Evolutionary conservation across 2,113 vertebrate genomes (phyloP), one percentile per base, ranked within the genome.

Genomic region (Melierax canorus): DNA sequence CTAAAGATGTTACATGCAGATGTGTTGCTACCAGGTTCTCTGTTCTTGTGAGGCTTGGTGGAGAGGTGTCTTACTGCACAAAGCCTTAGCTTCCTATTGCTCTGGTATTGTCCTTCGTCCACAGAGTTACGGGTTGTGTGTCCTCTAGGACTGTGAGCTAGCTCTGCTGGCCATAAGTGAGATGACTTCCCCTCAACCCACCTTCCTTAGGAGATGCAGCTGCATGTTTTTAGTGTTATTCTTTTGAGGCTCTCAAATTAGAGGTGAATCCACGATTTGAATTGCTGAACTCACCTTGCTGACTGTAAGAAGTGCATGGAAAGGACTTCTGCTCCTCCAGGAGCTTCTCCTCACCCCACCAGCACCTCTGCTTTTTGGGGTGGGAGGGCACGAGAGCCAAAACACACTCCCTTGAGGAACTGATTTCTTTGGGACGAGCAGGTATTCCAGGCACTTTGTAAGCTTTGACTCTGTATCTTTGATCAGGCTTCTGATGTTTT

Each of bases 111-210:
- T 53, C 74, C 82, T 92, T 85, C 48, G 24, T 72, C 58, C 30
- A 15, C 1, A 0, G 62, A 34, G 15, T 63, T 60, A 36, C 0
- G 45, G n/a, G 3, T 29, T 85, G 23, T 63, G 48, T 81, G 32
- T 59, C 34, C 74, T 80, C 24, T 50, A 94, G 73, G 8, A 9
- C 45, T 45, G 69, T 46, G 72, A 84, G 48, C 43, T 36, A 6
- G 60, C 59, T 8, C 66, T 79, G 77, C 56, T 82, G 20, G 10
- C 76, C 2, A 0, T 18, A 41, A 38, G 71, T 46, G 79, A 60
- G 60, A 18, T 45, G 74, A 48, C 63, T 92, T 88, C 45, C 27
- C 26, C 62, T 60, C 6, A 16, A 24, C 39, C 30, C 41, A 23
- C 48, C 48, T 68, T 79, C 53, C 58, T 5, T 29, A 39, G 66